These are phyloP conservation scores for Drosophila seguyi DNA, from an alignment of 1,140 invertebrate genomes.

Conservation along the genomic window DNA sequence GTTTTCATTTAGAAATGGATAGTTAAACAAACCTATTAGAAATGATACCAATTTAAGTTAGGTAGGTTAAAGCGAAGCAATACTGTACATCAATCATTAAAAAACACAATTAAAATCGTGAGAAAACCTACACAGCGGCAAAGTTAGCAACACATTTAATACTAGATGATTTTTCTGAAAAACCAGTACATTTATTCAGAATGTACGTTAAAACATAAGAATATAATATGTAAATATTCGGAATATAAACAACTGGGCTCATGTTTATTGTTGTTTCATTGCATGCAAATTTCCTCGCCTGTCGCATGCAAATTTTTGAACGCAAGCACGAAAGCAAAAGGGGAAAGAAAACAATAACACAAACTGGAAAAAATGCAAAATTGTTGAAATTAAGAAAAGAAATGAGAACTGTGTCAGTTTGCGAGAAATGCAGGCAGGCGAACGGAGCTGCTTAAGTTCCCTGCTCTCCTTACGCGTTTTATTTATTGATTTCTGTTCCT, in stretches of 20 bases:
- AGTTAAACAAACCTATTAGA: background rate
- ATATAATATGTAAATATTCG: conserved; percentile 8
- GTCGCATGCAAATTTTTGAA: conserved; percentile 36
- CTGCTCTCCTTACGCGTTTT: conserved; percentile 11
- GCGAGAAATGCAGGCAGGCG: background rate
- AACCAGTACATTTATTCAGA: conserved; percentile 2
- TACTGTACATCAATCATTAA: background rate
- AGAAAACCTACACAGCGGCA: conserved; percentile 1
- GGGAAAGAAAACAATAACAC: conserved; percentile 22
- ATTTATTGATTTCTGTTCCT: conserved; percentile 38
- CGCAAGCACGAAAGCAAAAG: conserved; percentile 38
- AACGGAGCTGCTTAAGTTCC: background rate
- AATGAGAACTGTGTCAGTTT: conserved; percentile 44
- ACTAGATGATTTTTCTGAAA: background rate
- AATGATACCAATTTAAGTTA: background rate
- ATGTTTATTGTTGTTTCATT: conserved; percentile 46
- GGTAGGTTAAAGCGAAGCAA: background rate
- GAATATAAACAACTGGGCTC: conserved; percentile 22
- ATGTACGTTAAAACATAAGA: conserved; percentile 10
- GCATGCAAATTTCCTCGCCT: conserved; percentile 44
- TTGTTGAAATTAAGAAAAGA: conserved; percentile 29
- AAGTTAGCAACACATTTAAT: background rate
- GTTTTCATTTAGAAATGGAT: background rate
- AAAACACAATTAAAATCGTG: background rate
- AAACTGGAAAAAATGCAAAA: conserved; percentile 25